phyloP scores from a whole-genome alignment of 2,888 invertebrate species.

The Parnassius glacialis region DNA sequence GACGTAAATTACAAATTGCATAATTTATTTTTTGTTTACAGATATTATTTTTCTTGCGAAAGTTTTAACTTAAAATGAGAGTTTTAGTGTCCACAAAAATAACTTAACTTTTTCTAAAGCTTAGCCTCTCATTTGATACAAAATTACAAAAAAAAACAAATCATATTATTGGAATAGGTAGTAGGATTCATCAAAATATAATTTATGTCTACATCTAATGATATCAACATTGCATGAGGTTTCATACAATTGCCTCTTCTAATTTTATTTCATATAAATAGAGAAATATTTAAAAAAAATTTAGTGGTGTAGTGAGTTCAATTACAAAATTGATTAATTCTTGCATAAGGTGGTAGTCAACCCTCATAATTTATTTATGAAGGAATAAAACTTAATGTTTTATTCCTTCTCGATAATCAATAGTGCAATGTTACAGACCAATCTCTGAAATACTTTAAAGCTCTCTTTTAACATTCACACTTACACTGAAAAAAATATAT shows the following conservation, averaged over 20 bases:
- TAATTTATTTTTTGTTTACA: neutral
- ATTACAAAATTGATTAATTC: too few relatives aligned
- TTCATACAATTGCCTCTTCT: neutral
- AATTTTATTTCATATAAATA: neutral
- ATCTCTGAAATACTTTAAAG: conserved; percentile 1
- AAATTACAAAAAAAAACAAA: neutral
- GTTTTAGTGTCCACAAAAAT: too few relatives aligned
- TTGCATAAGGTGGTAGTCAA: too few relatives aligned
- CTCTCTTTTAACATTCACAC: neutral
- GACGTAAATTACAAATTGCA: neutral
- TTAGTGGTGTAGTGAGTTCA: neutral
- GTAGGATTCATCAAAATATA: conserved; percentile 21
- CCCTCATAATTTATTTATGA: too few relatives aligned
- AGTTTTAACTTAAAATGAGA: too few relatives aligned
- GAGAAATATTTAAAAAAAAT: conserved; percentile 10
- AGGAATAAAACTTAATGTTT: too few relatives aligned
- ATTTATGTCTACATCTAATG: conserved; percentile 15
- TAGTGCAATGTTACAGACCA: too few relatives aligned
- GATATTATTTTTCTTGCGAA: too few relatives aligned
- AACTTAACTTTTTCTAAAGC: neutral
- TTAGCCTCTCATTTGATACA: neutral
- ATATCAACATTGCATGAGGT: conserved; percentile 12
- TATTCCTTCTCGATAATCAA: too few relatives aligned
- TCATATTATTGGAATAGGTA: conserved; percentile 10
- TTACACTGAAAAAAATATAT: neutral